Percentiles rank a stretch among this genome's conserved stretches.
These are phyloP conservation scores for Podocnemis expansa DNA, from an alignment of 2,113 vertebrate genomes.

Conservation along the genomic window DNA sequence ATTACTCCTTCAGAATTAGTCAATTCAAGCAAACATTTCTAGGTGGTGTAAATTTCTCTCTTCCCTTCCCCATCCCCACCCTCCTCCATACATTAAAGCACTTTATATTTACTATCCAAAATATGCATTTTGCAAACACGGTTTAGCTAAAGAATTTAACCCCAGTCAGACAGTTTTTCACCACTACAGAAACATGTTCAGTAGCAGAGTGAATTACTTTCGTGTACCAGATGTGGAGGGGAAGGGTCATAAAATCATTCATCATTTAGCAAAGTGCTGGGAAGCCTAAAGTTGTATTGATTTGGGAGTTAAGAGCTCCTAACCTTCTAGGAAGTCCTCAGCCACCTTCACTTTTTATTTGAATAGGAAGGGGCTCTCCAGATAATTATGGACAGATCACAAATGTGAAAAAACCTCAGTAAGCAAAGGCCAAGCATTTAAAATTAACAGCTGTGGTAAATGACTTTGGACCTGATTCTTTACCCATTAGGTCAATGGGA, in stretches of 20 bases:
- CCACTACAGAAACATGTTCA: not conserved
- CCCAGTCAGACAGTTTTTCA: not conserved
- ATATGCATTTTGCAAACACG: not conserved
- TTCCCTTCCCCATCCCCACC: not conserved
- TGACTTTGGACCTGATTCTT: not conserved
- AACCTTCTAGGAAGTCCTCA: not conserved
- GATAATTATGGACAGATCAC: not conserved
- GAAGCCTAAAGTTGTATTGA: not conserved
- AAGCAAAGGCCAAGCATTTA: not conserved
- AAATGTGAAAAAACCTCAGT: not conserved
- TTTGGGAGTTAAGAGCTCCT: not conserved
- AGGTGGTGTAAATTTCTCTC: not conserved
- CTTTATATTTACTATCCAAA: not conserved
- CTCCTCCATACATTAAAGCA: not conserved
- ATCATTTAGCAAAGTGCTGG: not conserved
- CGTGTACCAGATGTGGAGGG: not conserved
- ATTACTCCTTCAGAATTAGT: not conserved
- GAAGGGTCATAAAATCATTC: not conserved
- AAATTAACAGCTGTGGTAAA: conserved; percentile 2
- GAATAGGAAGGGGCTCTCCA: conserved; percentile 5
- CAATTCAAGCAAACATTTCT: not conserved
- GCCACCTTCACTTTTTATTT: not conserved
- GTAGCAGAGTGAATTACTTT: conserved; percentile 4
- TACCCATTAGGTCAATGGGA: not conserved
- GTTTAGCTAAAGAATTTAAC: not conserved